A percentile compares a stretch with the other conserved stretches of the same genome.
Evolutionary conservation across 2,888 invertebrate genomes (phyloP).

Genomic region (Euplexia lucipara): DNA sequence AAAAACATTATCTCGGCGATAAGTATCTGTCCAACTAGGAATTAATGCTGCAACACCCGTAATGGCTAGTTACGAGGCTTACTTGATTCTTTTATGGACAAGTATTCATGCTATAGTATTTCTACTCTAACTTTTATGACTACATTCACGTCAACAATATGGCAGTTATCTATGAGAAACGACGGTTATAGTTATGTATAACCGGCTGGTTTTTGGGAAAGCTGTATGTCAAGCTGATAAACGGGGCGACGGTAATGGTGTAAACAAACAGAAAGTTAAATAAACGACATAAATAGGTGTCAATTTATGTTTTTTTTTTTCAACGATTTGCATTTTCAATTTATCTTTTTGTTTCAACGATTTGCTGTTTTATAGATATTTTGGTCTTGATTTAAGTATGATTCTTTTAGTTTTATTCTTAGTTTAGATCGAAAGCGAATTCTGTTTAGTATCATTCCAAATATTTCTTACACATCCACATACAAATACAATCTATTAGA

Average conservation of each 20-base stretch:
- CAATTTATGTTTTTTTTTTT: no score
- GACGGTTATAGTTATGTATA: not conserved
- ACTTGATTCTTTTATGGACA: conserved; percentile 19
- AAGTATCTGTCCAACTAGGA: conserved; percentile 40
- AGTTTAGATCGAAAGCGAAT: conserved; percentile 13
- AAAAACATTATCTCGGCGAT: conserved; percentile 58
- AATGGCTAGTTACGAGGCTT: conserved; percentile 33
- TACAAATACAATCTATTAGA: not conserved
- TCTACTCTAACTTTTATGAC: conserved; percentile 17
- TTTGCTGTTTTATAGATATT: no score
- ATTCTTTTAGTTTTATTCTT: no score
- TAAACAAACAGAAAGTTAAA: not conserved
- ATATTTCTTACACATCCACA: not conserved
- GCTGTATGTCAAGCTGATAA: not conserved
- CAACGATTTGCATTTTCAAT: no score
- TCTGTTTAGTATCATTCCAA: conserved; percentile 2
- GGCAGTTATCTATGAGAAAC: conserved; percentile 24
- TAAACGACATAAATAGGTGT: no score
- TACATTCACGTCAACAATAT: conserved; percentile 11
- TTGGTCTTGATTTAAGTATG: no score
- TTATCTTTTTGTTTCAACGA: no score
- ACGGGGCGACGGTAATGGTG: no score
- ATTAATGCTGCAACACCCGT: conserved; percentile 56
- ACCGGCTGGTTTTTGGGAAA: conserved; percentile 21
- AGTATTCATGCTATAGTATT: conserved; percentile 41